These are phyloP conservation scores for Thryonomys swinderianus DNA, from an alignment of 2,113 vertebrate genomes.

Conservation along the genomic window DNA sequence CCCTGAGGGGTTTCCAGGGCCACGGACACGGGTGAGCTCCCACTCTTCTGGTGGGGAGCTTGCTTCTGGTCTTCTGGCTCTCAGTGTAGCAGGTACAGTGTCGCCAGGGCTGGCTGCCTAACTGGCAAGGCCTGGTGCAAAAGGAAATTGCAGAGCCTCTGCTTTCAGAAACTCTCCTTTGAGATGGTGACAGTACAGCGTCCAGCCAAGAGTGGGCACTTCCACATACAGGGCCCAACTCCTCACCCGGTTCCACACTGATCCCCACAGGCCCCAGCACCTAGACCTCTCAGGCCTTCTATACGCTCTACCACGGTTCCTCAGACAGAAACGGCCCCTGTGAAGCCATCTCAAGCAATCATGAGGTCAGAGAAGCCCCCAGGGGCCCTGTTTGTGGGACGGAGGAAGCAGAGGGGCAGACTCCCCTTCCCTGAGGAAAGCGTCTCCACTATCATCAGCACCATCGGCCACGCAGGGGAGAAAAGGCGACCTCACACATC, in stretches of 20 bases:
- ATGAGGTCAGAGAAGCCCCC: neutral
- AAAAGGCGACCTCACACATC: neutral
- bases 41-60: neutral
- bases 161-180: neutral
- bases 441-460: neutral
- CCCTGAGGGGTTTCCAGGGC: no score
- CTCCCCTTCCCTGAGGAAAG: neutral
- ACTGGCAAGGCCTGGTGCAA: neutral
- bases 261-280: accelerated
- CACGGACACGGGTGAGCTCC: no score
- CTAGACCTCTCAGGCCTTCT: neutral
- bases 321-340: neutral
- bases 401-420: neutral
- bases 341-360: no score
- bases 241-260: no score
- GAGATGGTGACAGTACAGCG: neutral
- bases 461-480: neutral
- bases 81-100: neutral
- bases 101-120: neutral
- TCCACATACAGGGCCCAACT: accelerated
- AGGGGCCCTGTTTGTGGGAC: accelerated
- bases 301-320: neutral
- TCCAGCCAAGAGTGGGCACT: neutral
- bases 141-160: neutral
- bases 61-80: neutral